phyloP scores from a whole-genome alignment of 2,113 vertebrate genomes.

The Pavo muticus region DNA sequence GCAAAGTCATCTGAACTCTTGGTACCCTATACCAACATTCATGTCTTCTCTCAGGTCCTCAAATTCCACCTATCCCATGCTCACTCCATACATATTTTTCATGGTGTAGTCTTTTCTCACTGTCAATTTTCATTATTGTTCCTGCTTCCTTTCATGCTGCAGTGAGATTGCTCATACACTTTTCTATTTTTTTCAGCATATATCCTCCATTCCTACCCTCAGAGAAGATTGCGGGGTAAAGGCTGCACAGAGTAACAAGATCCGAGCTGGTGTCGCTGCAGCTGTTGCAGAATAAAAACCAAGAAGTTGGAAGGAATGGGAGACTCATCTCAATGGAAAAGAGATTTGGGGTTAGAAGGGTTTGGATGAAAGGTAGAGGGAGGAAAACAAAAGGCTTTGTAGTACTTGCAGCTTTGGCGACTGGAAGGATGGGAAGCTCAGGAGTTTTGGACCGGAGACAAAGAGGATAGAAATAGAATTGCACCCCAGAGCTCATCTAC shows the following conservation, averaged over 20 bases:
- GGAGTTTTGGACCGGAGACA: background rate
- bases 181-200: background rate
- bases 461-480: background rate
- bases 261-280: rapidly evolving
- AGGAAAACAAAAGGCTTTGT: background rate
- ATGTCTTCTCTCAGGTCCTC: background rate
- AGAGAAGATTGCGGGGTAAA: background rate
- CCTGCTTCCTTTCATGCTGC: background rate
- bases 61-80: background rate
- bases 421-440: background rate
- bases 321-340: background rate
- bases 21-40: background rate
- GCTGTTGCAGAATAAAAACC: background rate
- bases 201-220: background rate
- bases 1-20: background rate
- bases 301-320: background rate
- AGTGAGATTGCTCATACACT: rapidly evolving
- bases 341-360: background rate
- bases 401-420: background rate
- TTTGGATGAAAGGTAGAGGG: background rate
- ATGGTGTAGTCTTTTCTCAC: rapidly evolving
- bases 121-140: background rate
- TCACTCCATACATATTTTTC: background rate
- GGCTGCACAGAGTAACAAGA: background rate
- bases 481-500: background rate